Conservation (phyloP, 2,888 invertebrate genomes). For the Salpingus planirostris region DNA sequence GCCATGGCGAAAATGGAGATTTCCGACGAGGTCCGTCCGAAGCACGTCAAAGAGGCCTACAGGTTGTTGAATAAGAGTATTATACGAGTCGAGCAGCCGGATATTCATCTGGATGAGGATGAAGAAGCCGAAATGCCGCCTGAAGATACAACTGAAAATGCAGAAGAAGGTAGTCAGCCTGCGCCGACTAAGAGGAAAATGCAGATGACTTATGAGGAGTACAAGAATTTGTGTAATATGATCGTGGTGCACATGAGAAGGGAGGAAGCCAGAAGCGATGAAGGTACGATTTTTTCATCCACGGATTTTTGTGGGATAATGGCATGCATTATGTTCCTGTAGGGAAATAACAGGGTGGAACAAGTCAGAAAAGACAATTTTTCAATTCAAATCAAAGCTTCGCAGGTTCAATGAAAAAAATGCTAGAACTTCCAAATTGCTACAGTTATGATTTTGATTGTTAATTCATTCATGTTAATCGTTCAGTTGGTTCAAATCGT, state of each 20-base stretch:
- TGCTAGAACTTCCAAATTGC: too few relatives aligned
- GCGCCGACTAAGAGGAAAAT: slow-evolving; percentile 56
- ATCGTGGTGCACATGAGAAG: slow-evolving; percentile 82
- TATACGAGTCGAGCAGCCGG: slow-evolving; percentile 95
- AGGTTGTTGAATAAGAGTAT: slow-evolving; percentile 87
- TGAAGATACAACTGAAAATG: slow-evolving; percentile 28
- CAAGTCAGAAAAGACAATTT: too few relatives aligned
- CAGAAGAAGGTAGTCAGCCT: slow-evolving; percentile 37
- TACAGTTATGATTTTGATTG: too few relatives aligned
- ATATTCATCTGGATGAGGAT: slow-evolving; percentile 86
- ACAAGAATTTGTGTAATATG: slow-evolving; percentile 86
- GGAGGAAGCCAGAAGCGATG: slow-evolving; percentile 65
- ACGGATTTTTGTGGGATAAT: too few relatives aligned
- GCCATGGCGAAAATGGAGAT: slow-evolving; percentile 96
- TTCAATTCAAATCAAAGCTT: too few relatives aligned
- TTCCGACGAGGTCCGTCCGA: slow-evolving; percentile 74
- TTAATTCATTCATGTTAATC: too few relatives aligned
- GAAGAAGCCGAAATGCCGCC: slow-evolving; percentile 38
- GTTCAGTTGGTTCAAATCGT: too few relatives aligned
- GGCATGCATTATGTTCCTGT: background rate
- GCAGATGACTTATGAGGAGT: slow-evolving; percentile 85
- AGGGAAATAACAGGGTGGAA: background rate
- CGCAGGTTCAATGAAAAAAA: too few relatives aligned
- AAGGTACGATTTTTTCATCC: slow-evolving; percentile 39
- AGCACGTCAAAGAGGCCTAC: slow-evolving; percentile 88